These are phyloP conservation scores for Atta colombica DNA, from an alignment of 1,140 invertebrate species.

Conservation along the genomic window DNA sequence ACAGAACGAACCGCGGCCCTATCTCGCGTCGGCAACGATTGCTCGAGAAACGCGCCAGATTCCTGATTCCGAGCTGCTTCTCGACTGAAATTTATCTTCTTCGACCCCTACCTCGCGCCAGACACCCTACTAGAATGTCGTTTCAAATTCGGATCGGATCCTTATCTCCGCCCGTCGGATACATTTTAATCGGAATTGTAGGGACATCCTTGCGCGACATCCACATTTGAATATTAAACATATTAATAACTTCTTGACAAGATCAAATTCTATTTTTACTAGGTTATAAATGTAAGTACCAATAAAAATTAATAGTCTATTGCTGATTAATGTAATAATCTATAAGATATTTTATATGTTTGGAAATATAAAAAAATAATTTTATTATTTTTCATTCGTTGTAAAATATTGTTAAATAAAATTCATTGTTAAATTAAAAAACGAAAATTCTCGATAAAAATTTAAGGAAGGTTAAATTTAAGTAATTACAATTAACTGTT, in stretches of 20 bases:
- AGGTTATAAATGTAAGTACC: background rate
- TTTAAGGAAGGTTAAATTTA: background rate
- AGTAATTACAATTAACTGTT: background rate
- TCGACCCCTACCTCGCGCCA: slow-evolving; percentile 54
- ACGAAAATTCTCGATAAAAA: background rate
- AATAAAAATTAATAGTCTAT: background rate
- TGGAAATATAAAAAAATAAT: background rate
- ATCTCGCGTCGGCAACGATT: slow-evolving; percentile 69
- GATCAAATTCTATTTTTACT: background rate
- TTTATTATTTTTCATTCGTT: background rate
- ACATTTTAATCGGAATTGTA: slow-evolving; percentile 63
- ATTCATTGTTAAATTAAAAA: background rate
- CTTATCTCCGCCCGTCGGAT: slow-evolving; percentile 45
- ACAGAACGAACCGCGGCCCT: slow-evolving; percentile 71
- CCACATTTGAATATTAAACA: slow-evolving; percentile 33
- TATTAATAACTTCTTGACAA: slow-evolving; percentile 38
- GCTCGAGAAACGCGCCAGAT: slow-evolving; percentile 70
- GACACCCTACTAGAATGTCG: slow-evolving; percentile 44
- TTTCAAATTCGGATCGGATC: slow-evolving; percentile 73
- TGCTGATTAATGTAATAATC: background rate
- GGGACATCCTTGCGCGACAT: slow-evolving; percentile 4
- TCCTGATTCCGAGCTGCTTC: slow-evolving; percentile 66
- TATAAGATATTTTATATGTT: background rate
- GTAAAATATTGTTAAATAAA: too few relatives aligned
- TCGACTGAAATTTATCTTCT: slow-evolving; percentile 74